Conservation (phyloP, 2,888 invertebrate species). For the Pristionchus entomophagus region DNA sequence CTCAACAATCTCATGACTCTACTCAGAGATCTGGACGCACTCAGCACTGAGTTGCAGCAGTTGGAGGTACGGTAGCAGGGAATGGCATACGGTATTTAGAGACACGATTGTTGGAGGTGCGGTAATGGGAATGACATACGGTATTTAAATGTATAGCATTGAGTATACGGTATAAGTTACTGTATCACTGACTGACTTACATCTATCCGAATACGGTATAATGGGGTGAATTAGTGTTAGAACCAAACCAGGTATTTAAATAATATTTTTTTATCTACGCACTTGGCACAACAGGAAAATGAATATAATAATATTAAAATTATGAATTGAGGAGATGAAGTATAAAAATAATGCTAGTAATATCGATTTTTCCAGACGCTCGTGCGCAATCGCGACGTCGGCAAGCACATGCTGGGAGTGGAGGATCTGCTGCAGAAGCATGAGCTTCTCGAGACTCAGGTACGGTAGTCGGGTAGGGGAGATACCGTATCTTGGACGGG, state of each 20-base stretch:
- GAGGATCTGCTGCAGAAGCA: slow-evolving; percentile 95
- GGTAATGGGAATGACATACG: not conserved
- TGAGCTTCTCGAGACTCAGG: slow-evolving; percentile 85
- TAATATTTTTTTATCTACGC: too few relatives aligned
- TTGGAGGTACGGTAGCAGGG: slow-evolving; percentile 84
- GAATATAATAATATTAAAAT: too few relatives aligned
- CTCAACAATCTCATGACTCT: slow-evolving; percentile 90
- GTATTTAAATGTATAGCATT: too few relatives aligned
- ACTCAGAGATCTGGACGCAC: slow-evolving; percentile 91
- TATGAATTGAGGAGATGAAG: not conserved
- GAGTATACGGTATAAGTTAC: too few relatives aligned
- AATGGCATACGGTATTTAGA: not conserved
- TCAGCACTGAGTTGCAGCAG: slow-evolving; percentile 87
- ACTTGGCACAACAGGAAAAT: too few relatives aligned
- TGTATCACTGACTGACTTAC: too few relatives aligned
- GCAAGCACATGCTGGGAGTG: slow-evolving; percentile 92
- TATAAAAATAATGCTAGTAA: not conserved
- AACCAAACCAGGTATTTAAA: too few relatives aligned
- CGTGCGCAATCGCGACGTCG: slow-evolving; percentile 82
- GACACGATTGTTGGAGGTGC: not conserved
- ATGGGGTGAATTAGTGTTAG: too few relatives aligned
- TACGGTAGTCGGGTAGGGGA: not conserved
- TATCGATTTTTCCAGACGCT: slow-evolving; percentile 50
- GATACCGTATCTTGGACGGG: not conserved
- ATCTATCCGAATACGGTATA: too few relatives aligned